Percentiles rank a stretch among this genome's conserved stretches.
phyloP scores from a whole-genome alignment of 2,888 invertebrate species.

The Rhopalosiphum nymphaeae region DNA sequence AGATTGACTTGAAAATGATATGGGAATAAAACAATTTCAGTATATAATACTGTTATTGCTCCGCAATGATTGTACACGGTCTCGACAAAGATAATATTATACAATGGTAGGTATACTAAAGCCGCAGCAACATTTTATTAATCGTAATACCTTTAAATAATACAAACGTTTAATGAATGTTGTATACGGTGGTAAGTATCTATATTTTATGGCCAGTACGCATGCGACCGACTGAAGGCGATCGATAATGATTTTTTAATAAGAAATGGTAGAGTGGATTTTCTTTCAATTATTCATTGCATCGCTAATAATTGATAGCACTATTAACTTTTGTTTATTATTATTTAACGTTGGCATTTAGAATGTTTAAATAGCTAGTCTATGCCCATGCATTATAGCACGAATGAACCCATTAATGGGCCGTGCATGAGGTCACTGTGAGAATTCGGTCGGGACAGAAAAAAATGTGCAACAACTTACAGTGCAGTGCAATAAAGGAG shows the following conservation, averaged over 20 bases:
- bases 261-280: conserved; percentile 23
- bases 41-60: not conserved
- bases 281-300: conserved; percentile 28
- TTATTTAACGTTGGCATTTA: conserved; percentile 11
- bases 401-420: conserved; percentile 19
- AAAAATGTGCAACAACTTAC: not conserved
- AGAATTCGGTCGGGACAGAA: conserved; percentile 18
- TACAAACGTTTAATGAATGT: not conserved
- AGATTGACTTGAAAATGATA: conserved; percentile 1
- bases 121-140: not conserved
- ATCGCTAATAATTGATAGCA: conserved; percentile 20
- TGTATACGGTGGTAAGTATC: not conserved
- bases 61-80: not conserved
- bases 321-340: conserved; percentile 43
- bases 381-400: not conserved
- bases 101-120: not conserved
- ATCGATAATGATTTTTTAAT: conserved; percentile 24
- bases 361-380: conserved; percentile 9
- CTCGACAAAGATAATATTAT: not conserved
- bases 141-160: conserved; percentile 10
- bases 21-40: not conserved
- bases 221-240: not conserved
- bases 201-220: not conserved
- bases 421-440: not conserved
- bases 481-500: conserved; percentile 8